Percentiles rank a stretch among this genome's conserved stretches.
Conservation (phyloP, 1,140 invertebrate genomes). For the Leptonema lineaticorne region DNA sequence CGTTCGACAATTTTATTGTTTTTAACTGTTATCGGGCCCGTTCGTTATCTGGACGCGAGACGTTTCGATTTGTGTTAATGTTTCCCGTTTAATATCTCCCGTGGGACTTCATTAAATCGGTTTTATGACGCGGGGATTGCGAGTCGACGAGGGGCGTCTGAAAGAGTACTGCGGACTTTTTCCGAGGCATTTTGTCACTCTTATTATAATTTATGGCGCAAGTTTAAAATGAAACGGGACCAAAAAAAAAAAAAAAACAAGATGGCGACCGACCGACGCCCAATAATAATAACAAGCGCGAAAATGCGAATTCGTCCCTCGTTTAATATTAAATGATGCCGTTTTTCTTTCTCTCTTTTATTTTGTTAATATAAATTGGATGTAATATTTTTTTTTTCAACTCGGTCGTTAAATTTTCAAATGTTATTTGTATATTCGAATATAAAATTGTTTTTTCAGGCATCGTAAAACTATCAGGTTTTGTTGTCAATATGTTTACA, state of each 20-base stretch:
- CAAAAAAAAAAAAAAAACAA: background rate
- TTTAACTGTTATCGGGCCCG: conserved; percentile 16
- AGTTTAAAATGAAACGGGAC: conserved; percentile 20
- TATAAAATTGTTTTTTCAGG: too few species aligned
- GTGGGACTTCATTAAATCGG: conserved; percentile 28
- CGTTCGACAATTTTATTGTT: background rate
- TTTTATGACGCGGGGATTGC: too few species aligned
- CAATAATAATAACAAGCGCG: background rate
- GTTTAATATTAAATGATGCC: background rate
- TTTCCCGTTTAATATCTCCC: conserved; percentile 29
- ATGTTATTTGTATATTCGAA: too few species aligned
- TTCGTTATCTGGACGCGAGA: background rate
- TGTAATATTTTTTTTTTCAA: background rate
- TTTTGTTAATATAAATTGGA: background rate
- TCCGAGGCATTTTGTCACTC: conserved; percentile 21
- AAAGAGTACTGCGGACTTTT: background rate
- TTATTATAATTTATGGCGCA: conserved; percentile 28
- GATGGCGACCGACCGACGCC: background rate
- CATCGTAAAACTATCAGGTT: too few species aligned
- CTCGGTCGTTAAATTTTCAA: too few species aligned
- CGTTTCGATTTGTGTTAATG: conserved; percentile 26
- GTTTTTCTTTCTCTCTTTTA: background rate
- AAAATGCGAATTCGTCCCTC: background rate
- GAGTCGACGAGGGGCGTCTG: too few species aligned
- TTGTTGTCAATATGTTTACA: too few species aligned